phyloP scores from a whole-genome alignment of 2,113 vertebrate species.

The Hemiprocne comata region DNA sequence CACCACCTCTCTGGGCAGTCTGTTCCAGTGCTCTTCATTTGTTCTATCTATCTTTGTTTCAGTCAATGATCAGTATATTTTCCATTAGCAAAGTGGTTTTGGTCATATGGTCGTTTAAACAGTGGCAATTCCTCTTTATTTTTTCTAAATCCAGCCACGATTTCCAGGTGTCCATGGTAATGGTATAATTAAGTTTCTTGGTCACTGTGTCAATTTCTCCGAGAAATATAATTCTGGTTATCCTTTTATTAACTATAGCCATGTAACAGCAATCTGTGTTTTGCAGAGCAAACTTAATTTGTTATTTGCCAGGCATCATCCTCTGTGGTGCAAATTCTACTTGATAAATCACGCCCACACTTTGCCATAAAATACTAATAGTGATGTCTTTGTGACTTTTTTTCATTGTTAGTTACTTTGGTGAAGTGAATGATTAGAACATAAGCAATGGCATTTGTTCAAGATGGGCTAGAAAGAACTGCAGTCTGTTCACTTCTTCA shows the following conservation, averaged over 20 bases:
- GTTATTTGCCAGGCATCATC: neutral
- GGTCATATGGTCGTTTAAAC: neutral
- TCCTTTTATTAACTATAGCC: neutral
- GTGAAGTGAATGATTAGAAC: slow-evolving; percentile 3
- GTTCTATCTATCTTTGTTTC: neutral
- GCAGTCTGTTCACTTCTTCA: neutral
- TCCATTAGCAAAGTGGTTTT: neutral
- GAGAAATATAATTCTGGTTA: neutral
- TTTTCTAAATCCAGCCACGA: neutral
- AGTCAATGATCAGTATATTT: neutral
- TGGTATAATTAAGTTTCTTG: neutral
- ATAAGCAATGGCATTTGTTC: slow-evolving; percentile 10
- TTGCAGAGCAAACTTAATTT: neutral
- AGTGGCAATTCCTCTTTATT: neutral
- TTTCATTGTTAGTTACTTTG: neutral
- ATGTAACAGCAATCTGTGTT: neutral
- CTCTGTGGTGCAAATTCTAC: neutral
- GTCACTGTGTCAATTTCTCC: neutral
- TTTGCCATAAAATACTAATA: neutral
- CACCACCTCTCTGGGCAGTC: too few species aligned
- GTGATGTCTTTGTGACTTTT: neutral
- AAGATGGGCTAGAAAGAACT: neutral
- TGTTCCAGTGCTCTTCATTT: too few species aligned
- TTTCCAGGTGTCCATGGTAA: neutral
- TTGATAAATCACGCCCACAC: neutral